Evolutionary conservation across 2,113 vertebrate genomes (phyloP), one percentile per base, ranked within the genome.

Genomic region (Toxotes chatareus): DNA sequence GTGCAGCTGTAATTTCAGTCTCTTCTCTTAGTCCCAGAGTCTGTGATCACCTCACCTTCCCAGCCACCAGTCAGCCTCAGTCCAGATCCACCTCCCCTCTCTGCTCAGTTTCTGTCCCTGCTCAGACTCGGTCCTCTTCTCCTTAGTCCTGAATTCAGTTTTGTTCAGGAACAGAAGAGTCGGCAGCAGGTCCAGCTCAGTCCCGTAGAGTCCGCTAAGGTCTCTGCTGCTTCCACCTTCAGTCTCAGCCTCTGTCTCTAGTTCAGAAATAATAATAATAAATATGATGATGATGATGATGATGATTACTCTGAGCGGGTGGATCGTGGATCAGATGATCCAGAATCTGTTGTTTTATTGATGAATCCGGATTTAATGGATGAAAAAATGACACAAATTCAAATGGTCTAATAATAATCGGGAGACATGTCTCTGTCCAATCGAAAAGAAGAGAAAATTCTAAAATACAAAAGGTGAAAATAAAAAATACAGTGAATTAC

Each of bases 401-500:
- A 42, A 40, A 56, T 40, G 8, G 49, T 75, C 40, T 76, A 32
- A 4, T 27, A 69, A 49, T 19, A 74, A 46, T 47, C 62, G 7
- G 76, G 61, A 73, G 62, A 65, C 2, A 3, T 80, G 6, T 76
- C 11, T 62, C 19, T 32, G 10, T 71, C 73, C 2, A n/a, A 38
- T 53, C 36, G 46, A 81, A 80, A 86, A 68, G 46, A 69, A 82
- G 7, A 56, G 9, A 11, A 42, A 36, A 68, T 36, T 10, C 17
- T 2, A 36, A 62, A 80, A 60, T 17, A 38, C 76, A 76, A 83
- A n/a, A 13, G 7, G 27, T 23, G 14, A 76, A 56, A 84, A 66
- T 21, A 44, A 57, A 65, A 91, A 88, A 82, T 64, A 74, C 82
- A 65, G 77, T 75, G 47, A 86, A 75, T 81, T 69, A 56, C 80